Percentiles rank a stretch among this genome's conserved stretches.
phyloP scores from a whole-genome alignment of 92 coral and sea anemone species.

The Zoanthus sansibaricus region DNA sequence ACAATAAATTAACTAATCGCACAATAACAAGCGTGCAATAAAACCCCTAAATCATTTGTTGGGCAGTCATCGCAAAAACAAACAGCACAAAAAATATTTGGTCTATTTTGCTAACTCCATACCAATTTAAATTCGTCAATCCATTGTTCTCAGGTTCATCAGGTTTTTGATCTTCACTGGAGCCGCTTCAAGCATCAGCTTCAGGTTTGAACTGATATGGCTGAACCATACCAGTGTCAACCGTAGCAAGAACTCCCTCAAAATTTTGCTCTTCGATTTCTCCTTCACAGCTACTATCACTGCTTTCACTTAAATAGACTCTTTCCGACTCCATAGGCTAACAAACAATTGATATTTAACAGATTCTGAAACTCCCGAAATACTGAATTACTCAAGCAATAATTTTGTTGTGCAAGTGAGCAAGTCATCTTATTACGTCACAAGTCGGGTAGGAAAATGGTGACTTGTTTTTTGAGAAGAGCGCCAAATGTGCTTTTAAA shows the following conservation, averaged over 20 bases:
- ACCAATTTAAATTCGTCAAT: background rate
- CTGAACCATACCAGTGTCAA: background rate
- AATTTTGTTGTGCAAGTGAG: constrained; percentile 10
- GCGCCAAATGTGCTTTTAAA: background rate
- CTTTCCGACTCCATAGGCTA: constrained; percentile 15
- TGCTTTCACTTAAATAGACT: constrained; percentile 7
- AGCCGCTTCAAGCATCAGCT: background rate
- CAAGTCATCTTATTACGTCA: constrained; percentile 19
- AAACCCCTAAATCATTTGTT: background rate
- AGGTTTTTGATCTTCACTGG: no score
- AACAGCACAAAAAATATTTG: no score
- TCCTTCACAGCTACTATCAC: constrained; percentile 7
- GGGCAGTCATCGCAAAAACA: no score
- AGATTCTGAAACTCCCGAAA: constrained; percentile 11
- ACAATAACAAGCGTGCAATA: no score
- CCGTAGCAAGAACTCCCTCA: constrained; percentile 14
- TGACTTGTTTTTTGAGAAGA: background rate
- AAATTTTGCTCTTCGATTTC: constrained; percentile 5
- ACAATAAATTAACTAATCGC: no score
- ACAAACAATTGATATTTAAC: background rate
- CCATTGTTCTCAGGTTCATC: no score
- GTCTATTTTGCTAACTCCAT: no score
- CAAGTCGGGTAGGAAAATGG: background rate
- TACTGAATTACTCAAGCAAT: constrained; percentile 10
- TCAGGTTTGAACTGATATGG: constrained; percentile 5